These are phyloP conservation scores for Odontocerum albicorne DNA, from an alignment of 2,888 invertebrate species.

Conservation along the genomic window DNA sequence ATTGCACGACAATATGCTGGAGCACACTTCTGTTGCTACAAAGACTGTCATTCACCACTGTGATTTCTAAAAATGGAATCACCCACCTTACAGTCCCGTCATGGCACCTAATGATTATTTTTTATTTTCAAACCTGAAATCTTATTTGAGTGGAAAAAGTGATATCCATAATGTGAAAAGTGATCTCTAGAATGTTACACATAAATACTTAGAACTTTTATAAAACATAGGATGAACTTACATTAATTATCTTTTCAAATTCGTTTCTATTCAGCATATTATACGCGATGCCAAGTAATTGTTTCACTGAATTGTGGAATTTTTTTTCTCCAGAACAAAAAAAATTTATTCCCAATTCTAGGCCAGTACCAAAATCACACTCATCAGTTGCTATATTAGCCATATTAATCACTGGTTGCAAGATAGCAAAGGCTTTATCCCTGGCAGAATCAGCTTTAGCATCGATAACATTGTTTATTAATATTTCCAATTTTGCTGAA, in stretches of 20 bases:
- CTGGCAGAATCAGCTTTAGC: conserved; percentile 61
- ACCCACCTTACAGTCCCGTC: too few species aligned
- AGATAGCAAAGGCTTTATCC: conserved; percentile 62
- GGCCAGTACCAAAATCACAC: conserved; percentile 90
- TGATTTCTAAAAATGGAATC: too few species aligned
- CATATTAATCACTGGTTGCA: conserved; percentile 81
- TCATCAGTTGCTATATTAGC: conserved; percentile 92
- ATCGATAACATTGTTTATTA: conserved; percentile 67
- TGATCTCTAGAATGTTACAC: background rate
- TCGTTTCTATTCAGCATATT: conserved; percentile 69
- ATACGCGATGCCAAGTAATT: conserved; percentile 74
- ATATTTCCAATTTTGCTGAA: conserved; percentile 67
- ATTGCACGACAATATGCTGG: too few species aligned
- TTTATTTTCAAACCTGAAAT: background rate
- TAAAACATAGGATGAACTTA: conserved; percentile 38
- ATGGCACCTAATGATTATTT: too few species aligned
- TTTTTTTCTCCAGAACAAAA: conserved; percentile 74
- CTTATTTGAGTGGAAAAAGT: background rate
- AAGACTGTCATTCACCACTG: too few species aligned
- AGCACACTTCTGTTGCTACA: too few species aligned
- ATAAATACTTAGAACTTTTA: conserved; percentile 2
- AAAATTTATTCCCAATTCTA: conserved; percentile 86
- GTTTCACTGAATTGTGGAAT: conserved; percentile 66
- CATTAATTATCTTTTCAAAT: conserved; percentile 72
- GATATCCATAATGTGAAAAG: background rate